Percentiles rank a stretch among this genome's conserved stretches.
phyloP scores from a whole-genome alignment of 1,140 invertebrate genomes.

The Orussus abietinus region DNA sequence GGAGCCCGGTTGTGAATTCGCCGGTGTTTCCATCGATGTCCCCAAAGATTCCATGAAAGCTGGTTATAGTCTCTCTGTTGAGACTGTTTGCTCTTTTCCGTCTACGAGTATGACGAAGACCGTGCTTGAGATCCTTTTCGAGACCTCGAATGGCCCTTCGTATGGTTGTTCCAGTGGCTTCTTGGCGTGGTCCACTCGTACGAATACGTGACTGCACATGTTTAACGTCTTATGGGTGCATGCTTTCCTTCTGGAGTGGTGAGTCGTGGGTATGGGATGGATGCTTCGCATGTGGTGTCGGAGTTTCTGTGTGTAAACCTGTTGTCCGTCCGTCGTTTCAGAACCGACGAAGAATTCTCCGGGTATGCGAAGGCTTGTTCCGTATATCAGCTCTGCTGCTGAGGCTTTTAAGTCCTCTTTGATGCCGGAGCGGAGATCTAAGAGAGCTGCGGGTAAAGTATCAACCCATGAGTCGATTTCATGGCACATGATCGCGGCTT shows the following conservation, averaged over 20 bases:
- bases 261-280: conserved; percentile 14
- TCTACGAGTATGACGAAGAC: conserved; percentile 13
- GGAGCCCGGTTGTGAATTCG: not conserved
- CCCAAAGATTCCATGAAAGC: conserved; percentile 2
- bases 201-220: conserved; percentile 25
- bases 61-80: conserved; percentile 11
- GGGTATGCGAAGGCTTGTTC: conserved; percentile 24
- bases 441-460: conserved; percentile 26
- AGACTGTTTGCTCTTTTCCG: conserved; percentile 2
- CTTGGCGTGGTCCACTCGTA: conserved; percentile 18
- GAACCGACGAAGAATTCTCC: conserved; percentile 23
- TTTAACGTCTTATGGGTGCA: conserved; percentile 22
- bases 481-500: conserved; percentile 35
- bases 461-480: conserved; percentile 27
- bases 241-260: conserved; percentile 13
- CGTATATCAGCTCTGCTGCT: conserved; percentile 27
- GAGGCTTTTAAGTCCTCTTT: conserved; percentile 29
- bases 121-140: conserved; percentile 11
- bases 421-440: conserved; percentile 22
- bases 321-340: conserved; percentile 4
- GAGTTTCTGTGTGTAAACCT: conserved; percentile 21
- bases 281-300: conserved; percentile 17
- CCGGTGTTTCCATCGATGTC: not conserved
- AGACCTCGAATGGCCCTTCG: conserved; percentile 17
- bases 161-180: conserved; percentile 9